phyloP scores from a whole-genome alignment of 2,797 vertebrate genomes.

The Pyrocephalus nanus region DNA sequence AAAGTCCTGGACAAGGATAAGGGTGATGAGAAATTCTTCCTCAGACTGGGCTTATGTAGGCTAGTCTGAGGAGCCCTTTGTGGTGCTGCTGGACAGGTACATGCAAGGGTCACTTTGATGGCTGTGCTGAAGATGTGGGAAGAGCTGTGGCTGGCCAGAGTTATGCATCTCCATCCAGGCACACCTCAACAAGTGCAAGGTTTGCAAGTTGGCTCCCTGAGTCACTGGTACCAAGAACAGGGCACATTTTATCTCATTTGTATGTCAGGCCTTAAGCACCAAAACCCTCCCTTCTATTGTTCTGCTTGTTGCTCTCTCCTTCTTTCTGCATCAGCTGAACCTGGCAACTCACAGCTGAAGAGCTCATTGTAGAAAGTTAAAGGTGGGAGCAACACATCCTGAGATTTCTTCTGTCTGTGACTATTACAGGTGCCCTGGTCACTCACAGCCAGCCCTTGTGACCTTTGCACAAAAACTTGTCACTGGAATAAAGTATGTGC shows the following conservation, averaged over 20 bases:
- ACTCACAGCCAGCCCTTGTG: background rate
- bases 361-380: background rate
- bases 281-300: background rate
- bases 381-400: background rate
- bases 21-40: background rate
- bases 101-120: accelerated
- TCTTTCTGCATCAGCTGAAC: background rate
- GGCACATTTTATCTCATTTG: background rate
- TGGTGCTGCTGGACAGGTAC: background rate
- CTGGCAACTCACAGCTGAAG: background rate
- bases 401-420: background rate
- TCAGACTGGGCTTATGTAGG: accelerated
- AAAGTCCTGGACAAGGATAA: background rate
- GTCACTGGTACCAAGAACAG: background rate
- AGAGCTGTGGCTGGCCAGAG: background rate
- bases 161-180: background rate
- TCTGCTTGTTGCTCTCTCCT: background rate
- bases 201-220: background rate
- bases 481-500: background rate
- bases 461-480: conserved; percentile 21
- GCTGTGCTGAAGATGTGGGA: background rate
- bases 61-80: background rate
- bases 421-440: background rate
- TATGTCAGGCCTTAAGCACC: background rate
- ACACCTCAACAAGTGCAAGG: background rate